Percentiles rank a stretch among this genome's conserved stretches.
These are phyloP conservation scores for Andrena flavipes DNA, from an alignment of 2,888 invertebrate genomes.

Conservation along the genomic window DNA sequence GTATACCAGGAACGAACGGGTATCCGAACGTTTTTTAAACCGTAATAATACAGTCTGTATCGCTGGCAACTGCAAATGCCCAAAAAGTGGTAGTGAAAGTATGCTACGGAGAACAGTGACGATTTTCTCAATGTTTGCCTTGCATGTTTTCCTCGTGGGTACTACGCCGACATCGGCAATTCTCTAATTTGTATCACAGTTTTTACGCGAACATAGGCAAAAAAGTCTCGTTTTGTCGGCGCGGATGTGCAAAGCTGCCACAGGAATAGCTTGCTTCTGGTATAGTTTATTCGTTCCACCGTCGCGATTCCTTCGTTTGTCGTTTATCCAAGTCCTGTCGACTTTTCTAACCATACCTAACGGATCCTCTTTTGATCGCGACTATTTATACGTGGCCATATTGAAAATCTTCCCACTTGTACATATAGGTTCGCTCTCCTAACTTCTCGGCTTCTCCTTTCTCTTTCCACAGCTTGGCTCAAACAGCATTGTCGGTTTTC, in stretches of 20 bases:
- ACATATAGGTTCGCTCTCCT: conserved; percentile 25
- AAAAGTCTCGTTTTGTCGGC: conserved; percentile 38
- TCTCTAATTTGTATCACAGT: neutral
- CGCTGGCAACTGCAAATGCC: conserved; percentile 77
- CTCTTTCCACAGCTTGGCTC: conserved; percentile 67
- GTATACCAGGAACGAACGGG: conserved; percentile 61
- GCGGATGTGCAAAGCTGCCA: conserved; percentile 65
- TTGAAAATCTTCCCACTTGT: conserved; percentile 50
- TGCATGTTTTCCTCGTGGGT: neutral
- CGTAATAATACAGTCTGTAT: conserved; percentile 77
- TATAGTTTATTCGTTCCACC: conserved; percentile 72
- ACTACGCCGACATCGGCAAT: neutral
- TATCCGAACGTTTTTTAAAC: conserved; percentile 44
- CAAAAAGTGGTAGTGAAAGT: conserved; percentile 61
- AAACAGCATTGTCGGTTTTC: conserved; percentile 67
- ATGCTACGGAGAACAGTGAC: neutral
- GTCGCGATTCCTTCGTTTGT: conserved; percentile 65
- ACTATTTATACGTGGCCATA: conserved; percentile 61
- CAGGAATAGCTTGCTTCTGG: conserved; percentile 69
- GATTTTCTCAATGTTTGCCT: neutral
- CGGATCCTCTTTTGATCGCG: conserved; percentile 73
- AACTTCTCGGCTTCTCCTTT: conserved; percentile 66
- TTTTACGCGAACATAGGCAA: neutral
- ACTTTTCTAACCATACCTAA: conserved; percentile 73
- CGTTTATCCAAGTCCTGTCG: conserved; percentile 69